These are phyloP conservation scores for Cabera pusaria DNA, from an alignment of 2,888 invertebrate genomes.

Conservation along the genomic window DNA sequence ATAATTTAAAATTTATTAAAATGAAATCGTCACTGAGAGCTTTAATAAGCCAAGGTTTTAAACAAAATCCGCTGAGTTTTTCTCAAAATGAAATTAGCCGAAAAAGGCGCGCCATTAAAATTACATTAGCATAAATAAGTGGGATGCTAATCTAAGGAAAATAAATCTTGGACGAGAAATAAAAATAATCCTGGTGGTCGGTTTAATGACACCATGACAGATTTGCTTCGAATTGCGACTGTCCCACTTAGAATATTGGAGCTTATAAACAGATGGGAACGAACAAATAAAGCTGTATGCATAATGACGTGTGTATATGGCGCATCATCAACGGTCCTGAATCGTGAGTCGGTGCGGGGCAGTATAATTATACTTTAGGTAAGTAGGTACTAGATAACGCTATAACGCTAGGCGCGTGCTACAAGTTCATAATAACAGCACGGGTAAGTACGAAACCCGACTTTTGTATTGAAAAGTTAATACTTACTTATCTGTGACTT, in stretches of 20 bases:
- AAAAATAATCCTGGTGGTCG: conserved; percentile 71
- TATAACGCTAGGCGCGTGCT: no score
- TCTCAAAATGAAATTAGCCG: conserved; percentile 79
- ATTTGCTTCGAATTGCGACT: conserved; percentile 40
- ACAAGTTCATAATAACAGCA: no score
- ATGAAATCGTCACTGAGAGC: conserved; percentile 63
- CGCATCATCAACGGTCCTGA: no score
- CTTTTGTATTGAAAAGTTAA: no score
- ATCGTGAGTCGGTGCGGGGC: no score
- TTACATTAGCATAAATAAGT: conserved; percentile 83
- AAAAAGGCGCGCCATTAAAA: conserved; percentile 81
- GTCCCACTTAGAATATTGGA: conserved; percentile 12
- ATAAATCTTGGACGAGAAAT: conserved; percentile 76
- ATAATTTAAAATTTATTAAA: conserved; percentile 68
- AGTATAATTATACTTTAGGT: no score
- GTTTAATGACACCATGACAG: conserved; percentile 66
- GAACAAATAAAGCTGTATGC: no score
- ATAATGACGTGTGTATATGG: no score
- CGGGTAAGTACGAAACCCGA: no score
- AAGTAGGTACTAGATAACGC: no score
- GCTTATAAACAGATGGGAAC: background rate
- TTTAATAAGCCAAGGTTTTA: conserved; percentile 74
- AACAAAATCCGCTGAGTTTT: conserved; percentile 73
- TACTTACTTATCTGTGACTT: no score
- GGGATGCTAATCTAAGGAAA: conserved; percentile 80